These are phyloP conservation scores for Rhea pennata DNA, from an alignment of 2,113 vertebrate genomes.

Conservation along the genomic window DNA sequence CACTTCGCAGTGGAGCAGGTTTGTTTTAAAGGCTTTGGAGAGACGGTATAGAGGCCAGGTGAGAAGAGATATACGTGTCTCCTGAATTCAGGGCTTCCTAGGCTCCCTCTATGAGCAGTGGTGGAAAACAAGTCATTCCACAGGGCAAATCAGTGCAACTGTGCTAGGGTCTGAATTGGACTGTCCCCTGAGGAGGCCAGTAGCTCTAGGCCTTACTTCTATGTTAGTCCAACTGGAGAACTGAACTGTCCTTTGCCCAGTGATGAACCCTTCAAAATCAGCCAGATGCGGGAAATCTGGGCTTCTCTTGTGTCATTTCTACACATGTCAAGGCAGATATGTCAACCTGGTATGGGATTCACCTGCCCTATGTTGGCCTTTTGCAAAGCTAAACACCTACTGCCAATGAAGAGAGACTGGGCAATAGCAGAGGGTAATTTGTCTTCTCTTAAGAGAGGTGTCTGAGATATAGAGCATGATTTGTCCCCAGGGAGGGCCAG, in stretches of 20 bases:
- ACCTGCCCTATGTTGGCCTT: background rate
- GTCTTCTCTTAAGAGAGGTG: background rate
- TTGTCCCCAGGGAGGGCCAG: background rate
- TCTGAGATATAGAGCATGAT: background rate
- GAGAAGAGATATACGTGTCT: fast-evolving
- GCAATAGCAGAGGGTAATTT: background rate
- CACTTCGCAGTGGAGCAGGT: background rate
- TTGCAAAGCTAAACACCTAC: background rate
- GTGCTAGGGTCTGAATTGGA: background rate
- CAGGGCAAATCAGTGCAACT: background rate
- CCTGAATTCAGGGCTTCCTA: background rate
- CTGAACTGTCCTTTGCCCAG: background rate
- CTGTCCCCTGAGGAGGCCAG: background rate
- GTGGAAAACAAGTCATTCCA: background rate
- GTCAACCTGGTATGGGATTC: background rate
- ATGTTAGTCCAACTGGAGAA: background rate
- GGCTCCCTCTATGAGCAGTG: background rate
- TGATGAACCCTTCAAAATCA: background rate
- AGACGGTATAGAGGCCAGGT: background rate
- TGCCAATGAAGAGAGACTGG: background rate
- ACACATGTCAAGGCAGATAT: background rate
- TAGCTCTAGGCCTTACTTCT: background rate
- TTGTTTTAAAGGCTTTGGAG: background rate
- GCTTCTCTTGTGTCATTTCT: background rate
- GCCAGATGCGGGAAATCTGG: no score